Conservation (phyloP, 2,888 invertebrate genomes). For the Phymatocera aterrima region DNA sequence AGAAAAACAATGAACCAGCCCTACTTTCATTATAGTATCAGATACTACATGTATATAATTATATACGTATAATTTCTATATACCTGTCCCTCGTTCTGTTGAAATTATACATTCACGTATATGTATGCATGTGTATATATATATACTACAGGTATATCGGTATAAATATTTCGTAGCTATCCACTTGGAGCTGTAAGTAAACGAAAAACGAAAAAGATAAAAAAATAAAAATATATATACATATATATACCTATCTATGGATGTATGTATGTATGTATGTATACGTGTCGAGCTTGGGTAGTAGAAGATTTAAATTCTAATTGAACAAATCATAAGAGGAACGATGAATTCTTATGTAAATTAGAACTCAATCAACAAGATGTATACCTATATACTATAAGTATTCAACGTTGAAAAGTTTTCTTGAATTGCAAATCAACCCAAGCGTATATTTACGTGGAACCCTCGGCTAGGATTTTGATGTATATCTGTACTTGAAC, state of each 20-base stretch:
- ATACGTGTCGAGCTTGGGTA: neutral
- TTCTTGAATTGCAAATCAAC: neutral
- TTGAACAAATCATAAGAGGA: neutral
- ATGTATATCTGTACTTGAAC: neutral
- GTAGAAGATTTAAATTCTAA: neutral
- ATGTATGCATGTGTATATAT: no score
- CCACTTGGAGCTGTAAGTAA: neutral
- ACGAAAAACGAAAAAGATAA: neutral
- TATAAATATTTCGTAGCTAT: slow-evolving; percentile 10
- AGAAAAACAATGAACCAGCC: no score
- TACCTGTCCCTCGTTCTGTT: slow-evolving; percentile 3
- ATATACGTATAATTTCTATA: no score
- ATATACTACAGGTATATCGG: no score
- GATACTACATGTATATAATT: neutral
- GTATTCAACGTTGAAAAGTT: neutral
- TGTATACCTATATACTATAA: no score
- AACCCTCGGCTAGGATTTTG: neutral
- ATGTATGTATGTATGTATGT: neutral
- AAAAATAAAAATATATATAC: neutral
- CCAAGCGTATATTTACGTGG: neutral
- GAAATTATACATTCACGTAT: slow-evolving; percentile 22
- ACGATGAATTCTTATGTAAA: neutral
- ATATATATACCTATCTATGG: neutral
- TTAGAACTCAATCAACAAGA: slow-evolving; percentile 1
- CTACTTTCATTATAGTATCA: no score